Percentiles rank a stretch among this genome's conserved stretches.
Conservation (phyloP, 2,113 vertebrate species). For the Ivindomyrus marchei region DNA sequence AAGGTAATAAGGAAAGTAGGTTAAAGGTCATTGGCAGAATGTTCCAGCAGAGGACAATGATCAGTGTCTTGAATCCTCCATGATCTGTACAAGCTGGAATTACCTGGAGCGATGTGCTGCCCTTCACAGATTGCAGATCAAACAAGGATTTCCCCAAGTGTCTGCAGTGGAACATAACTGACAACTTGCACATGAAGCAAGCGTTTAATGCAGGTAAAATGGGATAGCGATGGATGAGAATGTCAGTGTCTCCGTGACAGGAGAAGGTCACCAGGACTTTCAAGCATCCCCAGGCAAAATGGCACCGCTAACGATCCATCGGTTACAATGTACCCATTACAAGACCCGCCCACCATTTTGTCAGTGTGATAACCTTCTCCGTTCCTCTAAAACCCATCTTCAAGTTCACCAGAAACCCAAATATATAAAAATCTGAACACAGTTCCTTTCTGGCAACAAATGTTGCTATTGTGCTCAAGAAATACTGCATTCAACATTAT, state of each 20-base stretch:
- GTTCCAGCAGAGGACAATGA: not conserved
- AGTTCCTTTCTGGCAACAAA: not conserved
- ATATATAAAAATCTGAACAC: not conserved
- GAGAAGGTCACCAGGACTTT: not conserved
- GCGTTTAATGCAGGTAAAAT: not conserved
- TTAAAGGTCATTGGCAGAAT: not conserved
- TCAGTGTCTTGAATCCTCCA: not conserved
- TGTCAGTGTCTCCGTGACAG: not conserved
- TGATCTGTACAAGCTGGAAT: not conserved
- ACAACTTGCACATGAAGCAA: not conserved
- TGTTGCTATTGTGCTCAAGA: not conserved
- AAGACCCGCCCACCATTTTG: not conserved
- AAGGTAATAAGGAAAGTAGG: not conserved
- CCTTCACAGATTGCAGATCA: not conserved
- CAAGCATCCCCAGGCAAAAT: not conserved
- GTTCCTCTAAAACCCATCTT: not conserved
- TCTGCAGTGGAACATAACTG: not conserved
- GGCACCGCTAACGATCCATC: not conserved
- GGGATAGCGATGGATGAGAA: not conserved
- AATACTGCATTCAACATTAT: not conserved
- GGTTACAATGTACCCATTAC: not conserved
- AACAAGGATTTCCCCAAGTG: not conserved
- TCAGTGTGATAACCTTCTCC: not conserved
- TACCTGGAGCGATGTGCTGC: not conserved
- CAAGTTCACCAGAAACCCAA: not conserved